Evolutionary conservation across 2,797 vertebrate species (phyloP).

Genomic region (Hozukius guyotensis): DNA sequence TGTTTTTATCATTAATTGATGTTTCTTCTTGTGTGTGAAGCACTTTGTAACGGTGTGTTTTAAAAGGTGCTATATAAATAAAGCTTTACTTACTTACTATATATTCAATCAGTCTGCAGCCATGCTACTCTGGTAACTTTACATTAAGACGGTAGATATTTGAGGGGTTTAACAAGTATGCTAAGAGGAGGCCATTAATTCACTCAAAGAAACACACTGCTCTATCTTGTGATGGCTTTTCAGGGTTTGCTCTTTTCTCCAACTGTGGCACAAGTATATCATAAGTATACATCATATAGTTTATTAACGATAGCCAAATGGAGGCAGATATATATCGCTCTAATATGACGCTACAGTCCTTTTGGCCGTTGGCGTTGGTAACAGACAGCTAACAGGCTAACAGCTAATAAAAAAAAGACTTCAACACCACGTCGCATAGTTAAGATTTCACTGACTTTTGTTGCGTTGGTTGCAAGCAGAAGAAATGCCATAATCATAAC

Average conservation of each 20-base stretch:
- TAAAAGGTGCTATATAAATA: too few relatives aligned
- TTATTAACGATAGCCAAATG: background rate
- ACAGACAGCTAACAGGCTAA: slow-evolving; percentile 34
- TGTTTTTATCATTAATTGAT: too few relatives aligned
- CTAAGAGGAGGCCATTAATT: slow-evolving; percentile 13
- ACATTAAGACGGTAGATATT: background rate
- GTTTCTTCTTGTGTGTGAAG: too few relatives aligned
- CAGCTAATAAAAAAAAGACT: slow-evolving; percentile 22
- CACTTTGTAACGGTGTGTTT: too few relatives aligned
- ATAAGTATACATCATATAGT: background rate
- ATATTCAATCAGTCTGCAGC: background rate
- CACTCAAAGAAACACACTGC: slow-evolving; percentile 2
- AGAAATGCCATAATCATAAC: rapidly evolving
- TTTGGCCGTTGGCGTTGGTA: slow-evolving; percentile 19
- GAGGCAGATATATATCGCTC: background rate
- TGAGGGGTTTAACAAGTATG: background rate
- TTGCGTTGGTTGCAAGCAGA: background rate
- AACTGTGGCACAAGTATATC: background rate
- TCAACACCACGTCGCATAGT: rapidly evolving
- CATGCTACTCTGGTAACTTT: too few relatives aligned
- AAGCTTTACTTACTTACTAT: too few relatives aligned
- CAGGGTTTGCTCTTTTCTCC: background rate
- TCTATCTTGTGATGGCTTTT: background rate
- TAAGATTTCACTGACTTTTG: rapidly evolving
- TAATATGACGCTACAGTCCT: background rate